Conservation (phyloP, 1,140 invertebrate species). For the Saxidomus purpurata region DNA sequence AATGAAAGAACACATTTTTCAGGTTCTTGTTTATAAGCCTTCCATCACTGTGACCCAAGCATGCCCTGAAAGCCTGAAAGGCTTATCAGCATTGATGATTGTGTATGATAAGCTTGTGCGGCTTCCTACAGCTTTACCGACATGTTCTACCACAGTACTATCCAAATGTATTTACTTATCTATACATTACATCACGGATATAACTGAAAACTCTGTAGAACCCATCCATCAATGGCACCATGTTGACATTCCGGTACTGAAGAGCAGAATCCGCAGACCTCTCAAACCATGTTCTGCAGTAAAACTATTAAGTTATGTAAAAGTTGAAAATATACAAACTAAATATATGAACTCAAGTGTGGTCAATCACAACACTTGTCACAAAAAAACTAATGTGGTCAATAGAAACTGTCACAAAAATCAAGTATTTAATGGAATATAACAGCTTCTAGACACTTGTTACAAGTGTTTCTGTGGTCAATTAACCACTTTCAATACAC, state of each 20-base stretch:
- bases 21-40: conserved; percentile 18
- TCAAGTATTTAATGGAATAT: too few species aligned
- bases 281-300: too few species aligned
- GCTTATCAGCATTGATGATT: conserved; percentile 16
- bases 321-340: too few species aligned
- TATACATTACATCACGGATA: not conserved
- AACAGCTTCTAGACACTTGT: not conserved
- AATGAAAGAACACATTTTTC: conserved; percentile 32
- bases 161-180: conserved; percentile 24
- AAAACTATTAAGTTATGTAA: too few species aligned
- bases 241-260: not conserved
- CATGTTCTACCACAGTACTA: not conserved
- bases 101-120: conserved; percentile 5
- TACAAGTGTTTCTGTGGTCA: not conserved
- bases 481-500: not conserved
- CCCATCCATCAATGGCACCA: not conserved
- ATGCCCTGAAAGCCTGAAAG: conserved; percentile 7
- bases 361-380: too few species aligned
- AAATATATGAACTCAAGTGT: too few species aligned
- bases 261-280: too few species aligned
- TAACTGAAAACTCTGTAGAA: conserved; percentile 10
- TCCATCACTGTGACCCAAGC: conserved; percentile 25
- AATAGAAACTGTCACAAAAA: too few species aligned
- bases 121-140: conserved; percentile 1
- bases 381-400: too few species aligned